These are phyloP conservation scores for Trisateles emortualis DNA, from an alignment of 2,888 invertebrate genomes.

Conservation along the genomic window DNA sequence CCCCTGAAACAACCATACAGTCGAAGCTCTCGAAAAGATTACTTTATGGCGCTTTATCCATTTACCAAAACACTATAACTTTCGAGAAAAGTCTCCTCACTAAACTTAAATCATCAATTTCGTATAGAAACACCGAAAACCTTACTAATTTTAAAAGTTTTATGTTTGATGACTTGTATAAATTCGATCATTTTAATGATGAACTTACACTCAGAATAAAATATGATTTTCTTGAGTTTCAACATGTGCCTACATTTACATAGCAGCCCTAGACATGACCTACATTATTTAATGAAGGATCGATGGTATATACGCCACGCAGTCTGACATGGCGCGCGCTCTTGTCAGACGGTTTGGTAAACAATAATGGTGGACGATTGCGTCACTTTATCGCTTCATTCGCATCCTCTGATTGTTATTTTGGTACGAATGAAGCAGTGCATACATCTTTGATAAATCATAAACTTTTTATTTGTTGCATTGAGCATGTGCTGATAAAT, in stretches of 20 bases:
- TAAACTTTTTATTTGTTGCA: too few species aligned
- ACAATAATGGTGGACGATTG: conserved; percentile 14
- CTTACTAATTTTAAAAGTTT: too few species aligned
- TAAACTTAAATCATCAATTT: too few species aligned
- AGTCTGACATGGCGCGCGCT: conserved; percentile 31
- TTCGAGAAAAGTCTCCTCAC: too few species aligned
- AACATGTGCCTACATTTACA: not conserved
- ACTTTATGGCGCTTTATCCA: too few species aligned
- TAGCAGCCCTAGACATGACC: conserved; percentile 27
- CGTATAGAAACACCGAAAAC: too few species aligned
- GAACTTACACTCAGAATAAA: not conserved
- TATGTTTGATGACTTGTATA: too few species aligned
- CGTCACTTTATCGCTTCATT: conserved; percentile 16
- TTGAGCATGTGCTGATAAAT: too few species aligned
- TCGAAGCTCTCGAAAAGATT: too few species aligned
- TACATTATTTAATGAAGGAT: conserved; percentile 33
- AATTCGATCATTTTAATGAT: not conserved
- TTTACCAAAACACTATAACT: too few species aligned
- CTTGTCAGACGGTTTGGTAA: conserved; percentile 13
- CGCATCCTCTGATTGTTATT: conserved; percentile 5
- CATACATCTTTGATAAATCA: too few species aligned
- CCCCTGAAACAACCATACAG: too few species aligned
- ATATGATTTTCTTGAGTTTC: not conserved
- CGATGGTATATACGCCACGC: conserved; percentile 37
- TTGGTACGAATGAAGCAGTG: not conserved